These are phyloP conservation scores for Xiphophorus maculatus DNA, from an alignment of 2,113 vertebrate genomes.

Conservation along the genomic window DNA sequence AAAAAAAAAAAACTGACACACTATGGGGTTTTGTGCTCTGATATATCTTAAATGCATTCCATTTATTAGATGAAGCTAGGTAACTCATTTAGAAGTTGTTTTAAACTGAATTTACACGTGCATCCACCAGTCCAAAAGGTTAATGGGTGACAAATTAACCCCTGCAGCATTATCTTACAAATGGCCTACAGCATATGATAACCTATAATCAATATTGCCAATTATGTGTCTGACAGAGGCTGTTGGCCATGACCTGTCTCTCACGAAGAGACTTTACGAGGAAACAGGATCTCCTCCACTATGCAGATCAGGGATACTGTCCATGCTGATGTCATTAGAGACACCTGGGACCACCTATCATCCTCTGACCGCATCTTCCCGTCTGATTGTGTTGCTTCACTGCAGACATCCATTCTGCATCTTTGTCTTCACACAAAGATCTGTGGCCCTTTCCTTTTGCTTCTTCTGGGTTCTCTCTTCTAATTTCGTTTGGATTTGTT, in stretches of 20 bases:
- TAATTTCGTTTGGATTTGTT: neutral
- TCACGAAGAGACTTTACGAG: constrained; percentile 75
- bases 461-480: neutral
- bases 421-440: too few species aligned
- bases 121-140: constrained; percentile 76
- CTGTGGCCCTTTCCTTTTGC: neutral
- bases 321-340: constrained; percentile 81
- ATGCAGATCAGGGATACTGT: constrained; percentile 72
- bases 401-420: constrained; percentile 16
- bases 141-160: constrained; percentile 86
- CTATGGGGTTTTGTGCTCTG: constrained; percentile 51
- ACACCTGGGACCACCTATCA: constrained; percentile 79
- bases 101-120: constrained; percentile 81
- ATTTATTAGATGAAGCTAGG: constrained; percentile 70
- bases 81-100: constrained; percentile 79
- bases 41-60: constrained; percentile 65
- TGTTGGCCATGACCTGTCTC: constrained; percentile 81
- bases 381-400: constrained; percentile 31
- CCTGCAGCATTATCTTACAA: constrained; percentile 84
- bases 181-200: constrained; percentile 83
- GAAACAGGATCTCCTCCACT: constrained; percentile 81
- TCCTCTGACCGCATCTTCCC: constrained; percentile 36
- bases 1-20: constrained; percentile 21
- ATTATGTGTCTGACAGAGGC: constrained; percentile 82
- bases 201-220: constrained; percentile 88